Percentiles rank a stretch among this genome's conserved stretches.
Evolutionary conservation across 2,797 vertebrate species (phyloP).

Genomic region (Typhlichthys subterraneus): DNA sequence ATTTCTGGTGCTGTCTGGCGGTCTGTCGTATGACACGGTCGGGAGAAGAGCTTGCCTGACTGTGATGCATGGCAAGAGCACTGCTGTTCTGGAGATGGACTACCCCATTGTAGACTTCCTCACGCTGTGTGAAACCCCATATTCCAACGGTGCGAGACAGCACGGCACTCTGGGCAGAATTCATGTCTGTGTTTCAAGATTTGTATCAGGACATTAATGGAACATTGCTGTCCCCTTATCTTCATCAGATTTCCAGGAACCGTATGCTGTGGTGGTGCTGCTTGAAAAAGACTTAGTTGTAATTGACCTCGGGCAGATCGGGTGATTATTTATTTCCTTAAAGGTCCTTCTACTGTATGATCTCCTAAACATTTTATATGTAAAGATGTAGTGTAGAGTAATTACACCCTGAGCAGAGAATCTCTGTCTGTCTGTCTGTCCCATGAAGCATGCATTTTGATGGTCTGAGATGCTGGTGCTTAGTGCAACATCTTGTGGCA

Average conservation of each 20-base stretch:
- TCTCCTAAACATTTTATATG: too few relatives aligned
- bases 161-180: background rate
- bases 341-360: background rate
- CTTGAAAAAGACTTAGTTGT: constrained; percentile 97
- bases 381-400: too few relatives aligned
- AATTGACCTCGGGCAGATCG: constrained; percentile 97
- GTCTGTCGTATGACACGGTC: constrained; percentile 94
- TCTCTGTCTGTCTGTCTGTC: too few relatives aligned
- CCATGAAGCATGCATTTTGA: too few relatives aligned
- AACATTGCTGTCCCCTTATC: background rate
- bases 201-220: background rate
- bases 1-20: constrained; percentile 96
- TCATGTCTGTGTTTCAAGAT: background rate
- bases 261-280: constrained; percentile 96
- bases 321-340: constrained; percentile 78
- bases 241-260: constrained; percentile 93
- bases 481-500: too few relatives aligned
- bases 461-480: too few relatives aligned
- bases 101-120: constrained; percentile 97
- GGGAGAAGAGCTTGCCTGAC: constrained; percentile 96
- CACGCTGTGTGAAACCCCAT: constrained; percentile 98
- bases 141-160: constrained; percentile 86
- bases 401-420: too few relatives aligned
- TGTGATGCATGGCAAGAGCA: constrained; percentile 99
- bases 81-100: constrained; percentile 98